Percentiles rank a stretch among this genome's conserved stretches.
Evolutionary conservation across 1,140 invertebrate genomes (phyloP).

Genomic region (Hydropsyche tenuis): DNA sequence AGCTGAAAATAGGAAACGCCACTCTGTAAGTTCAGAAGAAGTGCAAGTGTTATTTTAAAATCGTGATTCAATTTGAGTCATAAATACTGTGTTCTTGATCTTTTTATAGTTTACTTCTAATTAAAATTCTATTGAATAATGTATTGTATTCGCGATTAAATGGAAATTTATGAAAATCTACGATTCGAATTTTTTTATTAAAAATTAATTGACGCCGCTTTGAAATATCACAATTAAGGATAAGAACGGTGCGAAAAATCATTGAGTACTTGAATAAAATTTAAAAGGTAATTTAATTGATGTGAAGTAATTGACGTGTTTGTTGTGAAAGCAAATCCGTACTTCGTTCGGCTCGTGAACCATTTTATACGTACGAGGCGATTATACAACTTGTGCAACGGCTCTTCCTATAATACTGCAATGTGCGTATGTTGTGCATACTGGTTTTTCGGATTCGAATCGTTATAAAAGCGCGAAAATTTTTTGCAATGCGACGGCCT

Average conservation of each 20-base stretch:
- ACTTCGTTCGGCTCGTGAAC: neutral
- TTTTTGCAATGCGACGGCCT: no score
- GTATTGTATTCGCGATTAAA: no score
- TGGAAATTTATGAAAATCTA: no score
- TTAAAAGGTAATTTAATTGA: neutral
- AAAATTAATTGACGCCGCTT: no score
- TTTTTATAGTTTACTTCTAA: no score
- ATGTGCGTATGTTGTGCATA: neutral
- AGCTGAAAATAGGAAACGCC: slow-evolving; percentile 1
- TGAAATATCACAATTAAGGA: neutral
- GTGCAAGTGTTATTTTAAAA: neutral
- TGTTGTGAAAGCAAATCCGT: slow-evolving; percentile 19
- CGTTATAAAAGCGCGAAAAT: no score
- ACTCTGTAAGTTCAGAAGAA: neutral
- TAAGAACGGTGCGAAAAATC: neutral
- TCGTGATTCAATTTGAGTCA: neutral
- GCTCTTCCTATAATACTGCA: slow-evolving; percentile 6
- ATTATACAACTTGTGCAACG: slow-evolving; percentile 18
- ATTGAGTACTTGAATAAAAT: neutral
- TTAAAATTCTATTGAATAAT: no score
- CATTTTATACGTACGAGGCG: neutral
- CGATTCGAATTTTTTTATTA: no score
- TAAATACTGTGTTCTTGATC: no score
- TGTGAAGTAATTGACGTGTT: slow-evolving; percentile 14
- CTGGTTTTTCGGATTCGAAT: neutral